phyloP scores from a whole-genome alignment of 1,140 invertebrate genomes.

The Yoshiicerus persimilis region DNA sequence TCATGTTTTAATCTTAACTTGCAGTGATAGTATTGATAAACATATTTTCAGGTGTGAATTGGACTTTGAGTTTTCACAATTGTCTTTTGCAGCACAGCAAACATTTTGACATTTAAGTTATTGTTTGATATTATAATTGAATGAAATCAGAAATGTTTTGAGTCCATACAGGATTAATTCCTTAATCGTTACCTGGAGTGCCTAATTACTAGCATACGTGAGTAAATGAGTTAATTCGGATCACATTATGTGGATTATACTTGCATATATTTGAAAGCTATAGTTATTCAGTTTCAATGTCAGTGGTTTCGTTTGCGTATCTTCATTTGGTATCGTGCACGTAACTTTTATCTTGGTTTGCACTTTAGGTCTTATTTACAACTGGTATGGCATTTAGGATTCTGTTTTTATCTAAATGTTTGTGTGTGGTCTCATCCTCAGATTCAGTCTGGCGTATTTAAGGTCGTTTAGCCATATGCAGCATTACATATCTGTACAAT shows the following conservation, averaged over 20 bases:
- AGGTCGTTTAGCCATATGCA: background rate
- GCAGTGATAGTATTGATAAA: background rate
- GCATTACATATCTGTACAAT: background rate
- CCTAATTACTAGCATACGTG: too few relatives aligned
- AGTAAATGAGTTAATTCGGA: too few relatives aligned
- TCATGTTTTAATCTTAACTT: too few relatives aligned
- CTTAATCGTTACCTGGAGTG: too few relatives aligned
- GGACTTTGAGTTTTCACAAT: background rate
- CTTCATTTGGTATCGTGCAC: background rate
- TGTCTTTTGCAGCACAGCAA: background rate
- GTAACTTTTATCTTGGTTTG: background rate
- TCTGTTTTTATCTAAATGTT: background rate
- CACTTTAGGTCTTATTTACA: background rate
- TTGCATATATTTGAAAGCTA: too few relatives aligned
- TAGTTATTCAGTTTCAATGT: too few relatives aligned
- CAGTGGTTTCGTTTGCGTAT: background rate
- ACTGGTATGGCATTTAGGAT: background rate
- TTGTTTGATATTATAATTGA: too few relatives aligned
- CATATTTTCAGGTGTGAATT: background rate
- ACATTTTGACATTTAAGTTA: background rate
- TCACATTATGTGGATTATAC: too few relatives aligned
- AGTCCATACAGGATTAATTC: too few relatives aligned
- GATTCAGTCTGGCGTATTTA: background rate
- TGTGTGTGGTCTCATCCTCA: background rate
- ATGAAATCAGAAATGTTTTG: too few relatives aligned